phyloP scores from a whole-genome alignment of 2,797 vertebrate genomes.

The Bovichtus variegatus region DNA sequence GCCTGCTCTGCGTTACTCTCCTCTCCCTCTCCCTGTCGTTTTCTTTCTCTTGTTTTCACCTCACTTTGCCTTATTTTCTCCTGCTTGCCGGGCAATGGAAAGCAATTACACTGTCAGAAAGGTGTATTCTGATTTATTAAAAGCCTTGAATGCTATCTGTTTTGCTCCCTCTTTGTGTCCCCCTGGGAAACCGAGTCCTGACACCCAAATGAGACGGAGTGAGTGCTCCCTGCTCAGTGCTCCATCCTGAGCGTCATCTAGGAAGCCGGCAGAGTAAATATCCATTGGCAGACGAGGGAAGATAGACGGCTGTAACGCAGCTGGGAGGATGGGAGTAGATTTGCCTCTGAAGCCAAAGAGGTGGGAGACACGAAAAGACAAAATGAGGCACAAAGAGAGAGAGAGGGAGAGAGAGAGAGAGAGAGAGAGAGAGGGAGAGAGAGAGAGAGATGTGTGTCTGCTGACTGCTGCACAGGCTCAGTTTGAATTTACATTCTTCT shows the following conservation, averaged over 20 bases:
- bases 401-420: conserved; percentile 10
- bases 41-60: conserved; percentile 62
- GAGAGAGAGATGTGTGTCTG: conserved; percentile 33
- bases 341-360: conserved; percentile 50
- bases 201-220: conserved; percentile 83
- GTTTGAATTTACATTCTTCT: conserved; percentile 57
- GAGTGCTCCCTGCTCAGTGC: conserved; percentile 70
- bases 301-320: conserved; percentile 59
- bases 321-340: conserved; percentile 63
- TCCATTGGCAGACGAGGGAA: conserved; percentile 72
- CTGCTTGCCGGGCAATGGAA: conserved; percentile 86
- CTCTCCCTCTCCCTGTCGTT: conserved; percentile 63
- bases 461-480: conserved; percentile 49
- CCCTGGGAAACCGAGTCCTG: conserved; percentile 79
- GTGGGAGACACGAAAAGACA: conserved; percentile 37
- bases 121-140: conserved; percentile 97
- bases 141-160: conserved; percentile 92
- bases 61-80: conserved; percentile 63
- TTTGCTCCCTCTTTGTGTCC: conserved; percentile 81
- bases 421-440: conserved; percentile 22
- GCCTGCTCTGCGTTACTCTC: conserved; percentile 86
- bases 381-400: not conserved
- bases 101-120: conserved; percentile 97
- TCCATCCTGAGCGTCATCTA: conserved; percentile 73
- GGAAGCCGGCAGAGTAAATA: conserved; percentile 76